These are phyloP conservation scores for Tuberolachnus salignus DNA, from an alignment of 2,888 invertebrate genomes.

Conservation along the genomic window DNA sequence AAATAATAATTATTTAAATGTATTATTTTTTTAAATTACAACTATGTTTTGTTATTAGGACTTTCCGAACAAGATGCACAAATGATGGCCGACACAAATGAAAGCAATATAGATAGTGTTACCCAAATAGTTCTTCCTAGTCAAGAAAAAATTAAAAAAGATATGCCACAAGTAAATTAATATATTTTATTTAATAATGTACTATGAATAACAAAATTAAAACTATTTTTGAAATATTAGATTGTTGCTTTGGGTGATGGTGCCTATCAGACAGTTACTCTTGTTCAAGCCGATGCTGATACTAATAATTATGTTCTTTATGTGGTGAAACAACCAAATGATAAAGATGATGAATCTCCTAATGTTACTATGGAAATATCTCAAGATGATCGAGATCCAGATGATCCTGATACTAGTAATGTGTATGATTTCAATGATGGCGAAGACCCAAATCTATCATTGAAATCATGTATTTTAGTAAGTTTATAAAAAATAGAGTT, in stretches of 20 bases:
- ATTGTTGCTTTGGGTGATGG: conserved; percentile 61
- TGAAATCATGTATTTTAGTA: conserved; percentile 60
- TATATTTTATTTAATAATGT: not conserved
- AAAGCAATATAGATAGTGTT: conserved; percentile 40
- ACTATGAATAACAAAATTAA: not conserved
- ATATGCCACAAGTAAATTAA: conserved; percentile 44
- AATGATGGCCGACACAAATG: conserved; percentile 35
- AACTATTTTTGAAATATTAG: conserved; percentile 39
- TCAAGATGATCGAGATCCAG: conserved; percentile 63
- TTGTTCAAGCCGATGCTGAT: conserved; percentile 78
- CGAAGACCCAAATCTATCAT: conserved; percentile 66
- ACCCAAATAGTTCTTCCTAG: conserved; percentile 48
- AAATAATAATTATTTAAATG: not conserved
- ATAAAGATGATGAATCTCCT: conserved; percentile 64
- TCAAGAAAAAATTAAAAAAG: conserved; percentile 50
- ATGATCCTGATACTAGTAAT: conserved; percentile 67
- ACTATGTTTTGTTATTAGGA: conserved; percentile 14
- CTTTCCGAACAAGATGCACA: conserved; percentile 52
- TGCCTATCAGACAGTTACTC: conserved; percentile 80
- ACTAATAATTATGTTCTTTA: conserved; percentile 84
- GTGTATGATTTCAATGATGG: conserved; percentile 79
- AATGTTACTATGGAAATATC: conserved; percentile 62
- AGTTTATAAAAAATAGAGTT: conserved; percentile 22
- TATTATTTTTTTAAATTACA: not conserved
- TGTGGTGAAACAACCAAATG: conserved; percentile 79